Conservation (phyloP, 1,140 invertebrate genomes). For the Dendrolimus kikuchii region DNA sequence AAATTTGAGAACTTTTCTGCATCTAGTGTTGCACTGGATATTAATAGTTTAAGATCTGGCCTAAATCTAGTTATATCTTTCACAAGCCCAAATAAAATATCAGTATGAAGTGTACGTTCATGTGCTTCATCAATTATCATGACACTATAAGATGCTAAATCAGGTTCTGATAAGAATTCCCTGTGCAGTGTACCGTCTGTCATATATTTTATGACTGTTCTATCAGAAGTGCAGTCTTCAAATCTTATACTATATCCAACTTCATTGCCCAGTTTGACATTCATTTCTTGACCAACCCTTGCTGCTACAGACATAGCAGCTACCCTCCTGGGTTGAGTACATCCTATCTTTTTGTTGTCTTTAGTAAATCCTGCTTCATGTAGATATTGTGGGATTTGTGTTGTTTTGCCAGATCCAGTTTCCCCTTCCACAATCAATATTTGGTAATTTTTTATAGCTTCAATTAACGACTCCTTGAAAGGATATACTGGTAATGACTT, state of each 20-base stretch:
- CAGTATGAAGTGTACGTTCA: conserved; percentile 97
- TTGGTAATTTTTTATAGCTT: conserved; percentile 92
- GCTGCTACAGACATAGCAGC: conserved; percentile 99
- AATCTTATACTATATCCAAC: conserved; percentile 99
- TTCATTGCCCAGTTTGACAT: conserved; percentile 97
- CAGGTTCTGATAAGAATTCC: conserved; percentile 98
- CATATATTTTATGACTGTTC: conserved; percentile 99
- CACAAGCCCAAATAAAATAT: conserved; percentile 98
- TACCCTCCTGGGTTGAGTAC: conserved; percentile 97
- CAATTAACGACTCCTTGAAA: conserved; percentile 91
- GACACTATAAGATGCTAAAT: conserved; percentile 94
- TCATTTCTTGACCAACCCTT: conserved; percentile 99
- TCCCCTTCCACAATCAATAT: conserved; percentile 98
- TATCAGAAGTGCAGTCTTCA: conserved; percentile 98
- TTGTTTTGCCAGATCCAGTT: conserved; percentile 98
- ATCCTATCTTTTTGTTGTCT: conserved; percentile 91
- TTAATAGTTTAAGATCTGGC: conserved; percentile 95
- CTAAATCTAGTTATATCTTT: conserved; percentile 98
- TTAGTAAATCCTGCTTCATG: conserved; percentile 92
- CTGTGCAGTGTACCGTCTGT: conserved; percentile 98
- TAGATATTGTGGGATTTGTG: conserved; percentile 98
- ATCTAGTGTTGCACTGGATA: conserved; percentile 98
- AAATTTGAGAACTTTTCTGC: conserved; percentile 98
- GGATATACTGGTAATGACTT: conserved; percentile 95
- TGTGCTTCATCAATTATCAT: conserved; percentile 99